phyloP scores from a whole-genome alignment of 2,113 vertebrate genomes.

The Fulica atra region DNA sequence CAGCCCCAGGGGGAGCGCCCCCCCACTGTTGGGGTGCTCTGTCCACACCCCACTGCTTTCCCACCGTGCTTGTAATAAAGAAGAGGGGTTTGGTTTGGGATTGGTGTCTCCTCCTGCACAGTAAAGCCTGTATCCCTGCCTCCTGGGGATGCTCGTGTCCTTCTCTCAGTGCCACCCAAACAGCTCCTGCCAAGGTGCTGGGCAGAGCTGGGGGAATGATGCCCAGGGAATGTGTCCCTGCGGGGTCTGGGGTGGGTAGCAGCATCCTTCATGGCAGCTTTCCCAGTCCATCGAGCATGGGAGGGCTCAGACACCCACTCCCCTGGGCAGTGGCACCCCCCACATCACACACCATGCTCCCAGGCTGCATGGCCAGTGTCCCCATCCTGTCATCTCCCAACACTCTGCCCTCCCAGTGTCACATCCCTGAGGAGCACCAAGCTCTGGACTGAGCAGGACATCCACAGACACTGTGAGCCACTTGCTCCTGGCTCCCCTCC shows the following conservation, averaged over 20 bases:
- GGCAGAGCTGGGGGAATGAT: not conserved
- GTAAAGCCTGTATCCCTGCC: not conserved
- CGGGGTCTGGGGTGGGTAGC: rapidly evolving
- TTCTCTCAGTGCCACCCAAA: rapidly evolving
- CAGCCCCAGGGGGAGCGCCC: not conserved
- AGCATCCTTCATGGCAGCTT: rapidly evolving
- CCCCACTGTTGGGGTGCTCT: rapidly evolving
- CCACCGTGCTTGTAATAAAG: rapidly evolving
- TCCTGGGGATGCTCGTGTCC: not conserved
- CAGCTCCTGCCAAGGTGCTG: rapidly evolving
- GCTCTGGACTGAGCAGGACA: not conserved
- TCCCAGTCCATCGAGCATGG: not conserved
- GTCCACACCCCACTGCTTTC: rapidly evolving
- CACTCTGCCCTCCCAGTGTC: not conserved
- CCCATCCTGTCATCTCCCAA: not conserved
- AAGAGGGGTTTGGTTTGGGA: not conserved
- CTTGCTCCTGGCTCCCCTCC: not conserved
- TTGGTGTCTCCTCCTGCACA: not conserved
- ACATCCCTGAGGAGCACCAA: rapidly evolving
- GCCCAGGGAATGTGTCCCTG: not conserved
- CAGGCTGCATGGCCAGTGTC: rapidly evolving
- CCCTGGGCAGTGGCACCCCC: rapidly evolving
- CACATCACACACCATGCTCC: rapidly evolving
- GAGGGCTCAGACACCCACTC: not conserved
- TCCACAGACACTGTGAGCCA: rapidly evolving